phyloP scores from a whole-genome alignment of 2,113 vertebrate genomes.

The Pongo pygmaeus region DNA sequence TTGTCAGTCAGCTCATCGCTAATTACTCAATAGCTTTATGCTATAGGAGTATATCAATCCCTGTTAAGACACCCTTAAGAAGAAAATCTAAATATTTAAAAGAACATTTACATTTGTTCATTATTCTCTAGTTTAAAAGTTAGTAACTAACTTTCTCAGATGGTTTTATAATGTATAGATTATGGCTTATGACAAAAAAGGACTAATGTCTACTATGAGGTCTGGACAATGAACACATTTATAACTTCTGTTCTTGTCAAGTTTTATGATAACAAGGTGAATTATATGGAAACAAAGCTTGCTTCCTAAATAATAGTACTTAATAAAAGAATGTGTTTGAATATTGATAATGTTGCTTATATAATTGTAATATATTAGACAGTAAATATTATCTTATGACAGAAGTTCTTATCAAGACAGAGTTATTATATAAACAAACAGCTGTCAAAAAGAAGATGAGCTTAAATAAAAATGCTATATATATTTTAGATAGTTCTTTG shows the following conservation, averaged over 20 bases:
- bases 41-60: neutral
- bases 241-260: constrained; percentile 3
- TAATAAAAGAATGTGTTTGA: constrained; percentile 17
- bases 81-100: constrained; percentile 75
- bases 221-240: neutral
- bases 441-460: neutral
- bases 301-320: neutral
- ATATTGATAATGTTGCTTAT: neutral
- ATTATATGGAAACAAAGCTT: neutral
- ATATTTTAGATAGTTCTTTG: neutral
- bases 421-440: neutral
- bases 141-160: neutral
- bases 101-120: constrained; percentile 70
- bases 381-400: neutral
- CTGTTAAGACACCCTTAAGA: constrained; percentile 75
- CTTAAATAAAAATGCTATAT: neutral
- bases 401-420: neutral
- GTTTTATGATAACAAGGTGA: constrained; percentile 10
- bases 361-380: neutral
- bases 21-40: constrained; percentile 75
- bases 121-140: constrained; percentile 43
- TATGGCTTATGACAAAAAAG: constrained; percentile 33
- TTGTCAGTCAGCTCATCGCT: constrained; percentile 76
- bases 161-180: neutral
- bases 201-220: neutral